Percentiles rank a stretch among this genome's conserved stretches.
phyloP scores from a whole-genome alignment of 92 coral and sea anemone genomes.

The Epizoanthus stellaris region DNA sequence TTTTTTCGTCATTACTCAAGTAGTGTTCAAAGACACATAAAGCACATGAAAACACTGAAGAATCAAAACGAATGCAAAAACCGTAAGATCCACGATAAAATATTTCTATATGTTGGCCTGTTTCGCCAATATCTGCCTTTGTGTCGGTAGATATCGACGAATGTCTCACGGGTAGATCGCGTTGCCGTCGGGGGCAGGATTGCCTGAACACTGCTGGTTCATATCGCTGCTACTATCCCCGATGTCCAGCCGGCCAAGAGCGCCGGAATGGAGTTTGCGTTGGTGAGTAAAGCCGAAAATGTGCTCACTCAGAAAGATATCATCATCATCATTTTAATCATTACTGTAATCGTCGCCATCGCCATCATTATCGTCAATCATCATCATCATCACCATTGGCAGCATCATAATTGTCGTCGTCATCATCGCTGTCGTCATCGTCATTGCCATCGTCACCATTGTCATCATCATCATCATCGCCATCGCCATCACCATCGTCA shows the following conservation, averaged over 20 bases:
- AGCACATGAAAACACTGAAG: no score
- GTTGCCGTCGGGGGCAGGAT: neutral
- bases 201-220: conserved; percentile 4
- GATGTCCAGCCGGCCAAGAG: neutral
- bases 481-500: neutral
- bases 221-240: neutral
- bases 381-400: neutral
- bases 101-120: no score
- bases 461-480: neutral
- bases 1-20: no score
- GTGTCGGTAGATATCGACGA: neutral
- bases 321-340: neutral
- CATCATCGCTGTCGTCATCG: neutral
- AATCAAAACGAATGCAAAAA: no score
- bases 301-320: no score
- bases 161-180: neutral
- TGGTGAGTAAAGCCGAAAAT: neutral
- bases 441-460: neutral
- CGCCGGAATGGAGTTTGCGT: conserved; percentile 5
- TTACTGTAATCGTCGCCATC: neutral
- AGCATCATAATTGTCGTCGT: neutral
- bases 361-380: neutral
- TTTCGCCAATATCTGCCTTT: no score
- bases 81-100: no score
- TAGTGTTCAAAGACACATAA: no score